phyloP scores from a whole-genome alignment of 2,113 vertebrate genomes.

The Potamarius usumacintae region DNA sequence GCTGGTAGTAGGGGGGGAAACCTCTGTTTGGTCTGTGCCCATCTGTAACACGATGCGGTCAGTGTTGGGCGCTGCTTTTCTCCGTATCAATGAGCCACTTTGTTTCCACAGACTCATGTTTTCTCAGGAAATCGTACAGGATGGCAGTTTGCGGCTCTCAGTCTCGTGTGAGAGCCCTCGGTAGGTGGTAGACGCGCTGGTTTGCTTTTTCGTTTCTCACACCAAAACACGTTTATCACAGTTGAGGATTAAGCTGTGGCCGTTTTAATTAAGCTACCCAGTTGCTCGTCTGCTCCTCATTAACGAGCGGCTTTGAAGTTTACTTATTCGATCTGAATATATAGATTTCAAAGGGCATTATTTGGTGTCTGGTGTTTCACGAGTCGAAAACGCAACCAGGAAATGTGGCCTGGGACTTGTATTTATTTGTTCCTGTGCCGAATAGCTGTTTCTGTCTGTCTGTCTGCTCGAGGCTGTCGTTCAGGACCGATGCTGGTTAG shows the following conservation, averaged over 20 bases:
- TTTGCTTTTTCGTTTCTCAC: constrained; percentile 31
- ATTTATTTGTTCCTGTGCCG: constrained; percentile 53
- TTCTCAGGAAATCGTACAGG: constrained; percentile 43
- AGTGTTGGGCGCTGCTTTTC: constrained; percentile 20
- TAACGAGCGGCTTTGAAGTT: constrained; percentile 56
- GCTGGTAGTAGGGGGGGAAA: background rate
- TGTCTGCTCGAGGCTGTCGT: constrained; percentile 1
- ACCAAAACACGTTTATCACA: constrained; percentile 52
- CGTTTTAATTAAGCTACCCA: constrained; percentile 55
- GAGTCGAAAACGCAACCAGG: constrained; percentile 46
- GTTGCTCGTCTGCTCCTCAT: constrained; percentile 53
- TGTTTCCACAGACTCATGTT: constrained; percentile 38
- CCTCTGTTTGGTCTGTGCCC: constrained; percentile 23
- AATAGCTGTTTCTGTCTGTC: constrained; percentile 28
- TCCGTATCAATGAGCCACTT: constrained; percentile 41
- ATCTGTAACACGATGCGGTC: constrained; percentile 42
- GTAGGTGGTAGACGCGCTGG: constrained; percentile 45
- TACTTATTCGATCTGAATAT: constrained; percentile 50
- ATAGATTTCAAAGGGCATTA: constrained; percentile 46
- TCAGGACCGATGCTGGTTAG: constrained; percentile 16
- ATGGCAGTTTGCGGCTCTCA: constrained; percentile 48
- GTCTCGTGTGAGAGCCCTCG: constrained; percentile 42
- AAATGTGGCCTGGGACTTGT: constrained; percentile 48
- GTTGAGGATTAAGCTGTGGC: constrained; percentile 51
- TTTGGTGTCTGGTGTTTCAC: constrained; percentile 55